Percentiles rank a stretch among this genome's conserved stretches.
Evolutionary conservation across 1,140 invertebrate genomes (phyloP).

Genomic region (Melanaphis sacchari): DNA sequence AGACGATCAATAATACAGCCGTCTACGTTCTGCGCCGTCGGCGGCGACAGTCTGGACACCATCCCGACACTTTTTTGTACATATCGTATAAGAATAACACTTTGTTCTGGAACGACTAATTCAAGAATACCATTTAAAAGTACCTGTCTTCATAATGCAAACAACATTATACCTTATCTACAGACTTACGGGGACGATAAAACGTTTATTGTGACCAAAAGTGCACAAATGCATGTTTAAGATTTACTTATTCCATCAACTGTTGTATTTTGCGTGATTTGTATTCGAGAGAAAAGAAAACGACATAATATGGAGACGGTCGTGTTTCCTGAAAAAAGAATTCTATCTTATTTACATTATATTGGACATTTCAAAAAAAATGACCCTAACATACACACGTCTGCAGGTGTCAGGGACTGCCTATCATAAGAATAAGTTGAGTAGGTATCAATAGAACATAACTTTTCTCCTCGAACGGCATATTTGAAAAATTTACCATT

Average conservation of each 20-base stretch:
- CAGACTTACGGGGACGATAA: background rate
- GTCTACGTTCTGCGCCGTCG: constrained; percentile 14
- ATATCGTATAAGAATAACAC: constrained; percentile 21
- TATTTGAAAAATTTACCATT: background rate
- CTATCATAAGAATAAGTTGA: background rate
- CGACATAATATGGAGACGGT: background rate
- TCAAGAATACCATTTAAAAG: background rate
- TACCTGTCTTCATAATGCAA: background rate
- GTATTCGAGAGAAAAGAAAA: background rate
- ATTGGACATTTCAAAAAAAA: constrained; percentile 38
- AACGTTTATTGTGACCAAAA: constrained; percentile 1
- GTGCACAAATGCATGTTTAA: background rate
- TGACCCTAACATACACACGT: constrained; percentile 21
- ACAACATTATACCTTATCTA: constrained; percentile 7
- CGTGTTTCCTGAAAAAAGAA: background rate
- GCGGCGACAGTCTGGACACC: constrained; percentile 54
- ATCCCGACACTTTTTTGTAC: constrained; percentile 40
- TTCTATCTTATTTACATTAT: background rate
- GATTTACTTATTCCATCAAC: background rate
- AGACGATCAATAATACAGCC: constrained; percentile 55
- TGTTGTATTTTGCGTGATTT: background rate
- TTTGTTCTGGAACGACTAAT: constrained; percentile 34
- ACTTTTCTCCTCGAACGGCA: background rate
- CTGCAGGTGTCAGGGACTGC: background rate
- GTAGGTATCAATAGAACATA: background rate